Conservation (phyloP, 2,797 vertebrate species). For the Sebastes hubbsi region DNA sequence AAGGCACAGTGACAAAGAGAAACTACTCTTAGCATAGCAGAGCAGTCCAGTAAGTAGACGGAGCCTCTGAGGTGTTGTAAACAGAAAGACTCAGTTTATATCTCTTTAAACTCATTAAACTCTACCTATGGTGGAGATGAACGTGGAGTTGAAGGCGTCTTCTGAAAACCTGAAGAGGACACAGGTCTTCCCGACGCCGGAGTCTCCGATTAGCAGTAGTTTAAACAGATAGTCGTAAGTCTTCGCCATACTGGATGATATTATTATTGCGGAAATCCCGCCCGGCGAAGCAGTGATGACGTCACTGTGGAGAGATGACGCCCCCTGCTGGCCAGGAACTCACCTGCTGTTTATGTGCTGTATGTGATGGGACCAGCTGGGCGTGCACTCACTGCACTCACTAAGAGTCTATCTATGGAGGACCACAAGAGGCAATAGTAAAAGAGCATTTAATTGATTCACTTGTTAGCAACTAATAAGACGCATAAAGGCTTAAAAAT, state of each 20-base stretch:
- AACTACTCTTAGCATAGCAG: constrained; percentile 8
- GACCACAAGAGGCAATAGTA: no score
- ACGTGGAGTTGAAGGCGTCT: constrained; percentile 97
- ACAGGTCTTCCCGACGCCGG: constrained; percentile 96
- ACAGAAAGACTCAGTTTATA: constrained; percentile 19
- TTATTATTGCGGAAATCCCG: constrained; percentile 86
- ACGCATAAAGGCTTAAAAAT: no score
- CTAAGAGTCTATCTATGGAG: no score
- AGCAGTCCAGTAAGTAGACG: constrained; percentile 66
- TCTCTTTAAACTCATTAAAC: background rate
- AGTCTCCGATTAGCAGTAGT: constrained; percentile 96
- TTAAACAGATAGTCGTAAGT: constrained; percentile 99
- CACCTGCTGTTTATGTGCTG: background rate
- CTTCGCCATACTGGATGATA: constrained; percentile 92
- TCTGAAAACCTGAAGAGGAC: constrained; percentile 97
- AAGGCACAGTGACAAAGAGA: background rate
- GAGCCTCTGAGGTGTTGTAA: constrained; percentile 37
- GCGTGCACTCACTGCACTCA: background rate
- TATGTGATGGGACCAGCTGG: background rate
- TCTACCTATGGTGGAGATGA: constrained; percentile 96
- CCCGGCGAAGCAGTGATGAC: constrained; percentile 68
- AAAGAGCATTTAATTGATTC: no score
- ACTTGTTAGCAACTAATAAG: no score
- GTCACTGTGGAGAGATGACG: constrained; percentile 23
- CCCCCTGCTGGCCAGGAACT: constrained; percentile 75